Evolutionary conservation across 1,140 invertebrate genomes (phyloP).

Genomic region (Calosoma granatense): DNA sequence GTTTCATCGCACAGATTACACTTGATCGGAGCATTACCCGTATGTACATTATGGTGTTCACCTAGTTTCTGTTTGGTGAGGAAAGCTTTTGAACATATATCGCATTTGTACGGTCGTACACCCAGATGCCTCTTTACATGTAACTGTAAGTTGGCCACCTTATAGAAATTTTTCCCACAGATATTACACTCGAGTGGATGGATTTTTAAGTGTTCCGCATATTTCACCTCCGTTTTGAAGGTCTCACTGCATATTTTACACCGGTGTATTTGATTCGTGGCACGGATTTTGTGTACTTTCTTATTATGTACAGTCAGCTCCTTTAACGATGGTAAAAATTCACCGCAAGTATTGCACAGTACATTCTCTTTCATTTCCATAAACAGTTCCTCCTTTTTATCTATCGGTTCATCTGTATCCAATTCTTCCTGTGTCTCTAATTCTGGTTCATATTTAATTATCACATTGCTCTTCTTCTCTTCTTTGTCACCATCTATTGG

Average conservation of each 20-base stretch:
- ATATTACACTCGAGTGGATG: conserved; percentile 70
- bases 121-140: conserved; percentile 70
- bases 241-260: conserved; percentile 50
- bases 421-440: conserved; percentile 13
- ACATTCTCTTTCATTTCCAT: neutral
- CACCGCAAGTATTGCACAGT: neutral
- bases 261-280: conserved; percentile 25
- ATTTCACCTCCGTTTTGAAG: conserved; percentile 47
- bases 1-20: conserved; percentile 71
- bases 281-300: conserved; percentile 33
- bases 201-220: conserved; percentile 59
- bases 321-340: conserved; percentile 25
- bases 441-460: conserved; percentile 3
- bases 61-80: conserved; percentile 64
- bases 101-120: conserved; percentile 65
- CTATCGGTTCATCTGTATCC: conserved; percentile 27
- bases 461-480: conserved; percentile 14
- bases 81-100: conserved; percentile 71
- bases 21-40: conserved; percentile 67
- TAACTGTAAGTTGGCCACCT: conserved; percentile 57
- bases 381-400: conserved; percentile 28
- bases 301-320: conserved; percentile 43
- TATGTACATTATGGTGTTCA: conserved; percentile 73
- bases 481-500: conserved; percentile 28
- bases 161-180: conserved; percentile 68